A percentile compares a stretch with the other conserved stretches of the same genome.
These are phyloP conservation scores for Agonopterix heracliana DNA, from an alignment of 2,888 invertebrate species.

Conservation along the genomic window DNA sequence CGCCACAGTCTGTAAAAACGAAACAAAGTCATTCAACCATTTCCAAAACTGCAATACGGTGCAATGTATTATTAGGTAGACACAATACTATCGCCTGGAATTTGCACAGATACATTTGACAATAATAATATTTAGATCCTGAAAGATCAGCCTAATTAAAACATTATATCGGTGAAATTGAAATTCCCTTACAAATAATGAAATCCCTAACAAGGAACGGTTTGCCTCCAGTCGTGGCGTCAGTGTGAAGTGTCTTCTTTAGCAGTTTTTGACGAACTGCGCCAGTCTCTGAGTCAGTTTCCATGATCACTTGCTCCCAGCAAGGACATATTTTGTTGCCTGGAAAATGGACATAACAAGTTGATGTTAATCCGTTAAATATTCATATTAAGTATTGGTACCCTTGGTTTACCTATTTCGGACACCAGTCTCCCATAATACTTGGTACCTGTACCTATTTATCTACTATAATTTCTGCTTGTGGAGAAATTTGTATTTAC, in stretches of 20 bases:
- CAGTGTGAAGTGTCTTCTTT: constrained; percentile 55
- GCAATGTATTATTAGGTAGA: too few species aligned
- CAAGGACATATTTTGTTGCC: constrained; percentile 52
- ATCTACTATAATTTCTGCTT: too few species aligned
- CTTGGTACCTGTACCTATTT: neutral
- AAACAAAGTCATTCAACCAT: too few species aligned
- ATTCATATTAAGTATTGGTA: neutral
- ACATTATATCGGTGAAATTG: too few species aligned
- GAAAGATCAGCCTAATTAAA: too few species aligned
- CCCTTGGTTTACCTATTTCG: too few species aligned
- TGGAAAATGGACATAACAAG: constrained; percentile 16
- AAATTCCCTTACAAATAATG: constrained; percentile 63
- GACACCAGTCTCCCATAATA: too few species aligned
- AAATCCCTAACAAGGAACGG: constrained; percentile 75
- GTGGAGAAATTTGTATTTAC: too few species aligned
- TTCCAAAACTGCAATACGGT: too few species aligned
- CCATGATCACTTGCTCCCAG: constrained; percentile 49
- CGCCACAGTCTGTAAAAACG: neutral
- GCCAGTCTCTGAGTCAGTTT: constrained; percentile 40
- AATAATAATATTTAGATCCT: too few species aligned
- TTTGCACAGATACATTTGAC: too few species aligned
- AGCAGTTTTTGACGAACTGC: constrained; percentile 40
- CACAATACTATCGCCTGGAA: too few species aligned
- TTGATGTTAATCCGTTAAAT: neutral
- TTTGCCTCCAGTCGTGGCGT: constrained; percentile 60